Percentiles rank a stretch among this genome's conserved stretches.
These are phyloP conservation scores for Galemys pyrenaicus DNA, from an alignment of 2,113 vertebrate genomes.

Conservation along the genomic window DNA sequence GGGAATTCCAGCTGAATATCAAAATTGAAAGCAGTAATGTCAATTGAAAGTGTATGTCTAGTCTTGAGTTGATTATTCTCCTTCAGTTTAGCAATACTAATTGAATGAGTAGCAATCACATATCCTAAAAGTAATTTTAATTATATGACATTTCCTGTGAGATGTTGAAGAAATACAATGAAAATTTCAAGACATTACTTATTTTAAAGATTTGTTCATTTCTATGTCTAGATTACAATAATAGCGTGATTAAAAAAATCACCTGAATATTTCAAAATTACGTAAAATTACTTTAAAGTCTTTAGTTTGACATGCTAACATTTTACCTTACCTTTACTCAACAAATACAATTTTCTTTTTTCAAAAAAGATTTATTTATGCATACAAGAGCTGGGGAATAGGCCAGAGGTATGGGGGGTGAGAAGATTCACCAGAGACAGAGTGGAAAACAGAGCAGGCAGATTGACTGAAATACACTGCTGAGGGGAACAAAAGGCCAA, in stretches of 20 bases:
- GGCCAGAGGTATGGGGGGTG: too few species aligned
- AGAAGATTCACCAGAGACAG: too few species aligned
- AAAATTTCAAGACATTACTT: neutral
- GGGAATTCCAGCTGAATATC: neutral
- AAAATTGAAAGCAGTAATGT: conserved; percentile 15
- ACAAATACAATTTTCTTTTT: neutral
- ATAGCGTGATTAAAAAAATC: neutral
- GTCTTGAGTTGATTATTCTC: neutral
- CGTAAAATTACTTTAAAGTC: neutral
- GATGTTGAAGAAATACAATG: neutral
- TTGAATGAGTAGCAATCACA: neutral
- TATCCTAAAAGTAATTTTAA: neutral
- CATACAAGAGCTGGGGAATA: too few species aligned
- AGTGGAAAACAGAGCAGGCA: too few species aligned
- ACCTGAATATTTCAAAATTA: conserved; percentile 15
- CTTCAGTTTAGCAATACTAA: neutral
- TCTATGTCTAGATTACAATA: neutral
- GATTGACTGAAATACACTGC: too few species aligned
- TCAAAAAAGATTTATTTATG: too few species aligned
- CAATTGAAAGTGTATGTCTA: neutral
- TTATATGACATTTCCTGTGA: neutral
- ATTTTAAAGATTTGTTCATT: conserved; percentile 13
- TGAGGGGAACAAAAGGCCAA: too few species aligned
- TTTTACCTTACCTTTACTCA: neutral
- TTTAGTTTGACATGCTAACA: conserved; percentile 14